Conservation (phyloP, 53 echinoderm and acorn worm species). For the Arbacia lixula region DNA sequence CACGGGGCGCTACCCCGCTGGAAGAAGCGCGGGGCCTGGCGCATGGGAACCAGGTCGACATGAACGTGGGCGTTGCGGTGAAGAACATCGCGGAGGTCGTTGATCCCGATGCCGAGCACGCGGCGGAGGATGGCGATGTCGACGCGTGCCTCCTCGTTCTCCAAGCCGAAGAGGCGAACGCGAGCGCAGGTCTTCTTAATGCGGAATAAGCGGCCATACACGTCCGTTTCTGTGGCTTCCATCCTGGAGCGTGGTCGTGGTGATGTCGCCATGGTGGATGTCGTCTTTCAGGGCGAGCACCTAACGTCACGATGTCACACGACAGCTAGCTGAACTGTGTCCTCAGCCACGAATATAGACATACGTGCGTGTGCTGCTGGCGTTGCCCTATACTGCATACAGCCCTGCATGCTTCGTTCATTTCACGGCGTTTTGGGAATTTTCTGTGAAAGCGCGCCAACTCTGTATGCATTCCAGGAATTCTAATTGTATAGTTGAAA, state of each 20-base stretch:
- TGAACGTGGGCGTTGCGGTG: slow-evolving; percentile 29
- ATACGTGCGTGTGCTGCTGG: no score
- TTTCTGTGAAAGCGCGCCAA: no score
- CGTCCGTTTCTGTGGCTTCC: slow-evolving; percentile 14
- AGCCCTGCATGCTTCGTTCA: no score
- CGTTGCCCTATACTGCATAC: no score
- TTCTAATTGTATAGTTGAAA: no score
- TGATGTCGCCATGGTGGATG: slow-evolving; percentile 18
- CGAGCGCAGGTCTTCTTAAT: slow-evolving; percentile 52
- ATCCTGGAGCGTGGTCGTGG: slow-evolving; percentile 15
- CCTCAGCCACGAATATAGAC: no score
- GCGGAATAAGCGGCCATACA: slow-evolving; percentile 33
- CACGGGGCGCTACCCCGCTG: slow-evolving; percentile 33
- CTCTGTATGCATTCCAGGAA: no score
- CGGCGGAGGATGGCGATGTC: slow-evolving; percentile 45
- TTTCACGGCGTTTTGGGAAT: no score
- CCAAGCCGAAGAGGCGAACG: slow-evolving; percentile 29
- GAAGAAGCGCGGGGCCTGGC: slow-evolving; percentile 20
- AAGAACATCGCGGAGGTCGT: slow-evolving; percentile 42
- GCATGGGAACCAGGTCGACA: slow-evolving; percentile 42
- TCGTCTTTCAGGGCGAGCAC: no score
- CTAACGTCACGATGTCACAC: no score
- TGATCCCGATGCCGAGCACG: slow-evolving; percentile 31
- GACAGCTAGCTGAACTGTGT: no score
- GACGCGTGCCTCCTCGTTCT: slow-evolving; percentile 41